phyloP scores from a whole-genome alignment of 2,113 vertebrate genomes.

The Camelus dromedarius region DNA sequence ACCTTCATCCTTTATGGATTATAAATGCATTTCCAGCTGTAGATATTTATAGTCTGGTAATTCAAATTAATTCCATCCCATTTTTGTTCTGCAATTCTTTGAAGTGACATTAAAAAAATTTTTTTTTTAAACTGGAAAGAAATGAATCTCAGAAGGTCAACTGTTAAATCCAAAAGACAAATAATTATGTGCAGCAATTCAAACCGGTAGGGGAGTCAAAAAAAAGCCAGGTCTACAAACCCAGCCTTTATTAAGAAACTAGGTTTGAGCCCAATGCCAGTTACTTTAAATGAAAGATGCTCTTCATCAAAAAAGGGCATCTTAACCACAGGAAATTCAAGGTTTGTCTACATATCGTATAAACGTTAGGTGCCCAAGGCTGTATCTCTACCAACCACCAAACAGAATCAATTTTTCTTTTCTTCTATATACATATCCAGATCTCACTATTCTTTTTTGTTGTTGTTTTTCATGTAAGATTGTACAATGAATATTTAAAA shows the following conservation, averaged over 20 bases:
- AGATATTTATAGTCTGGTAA: background rate
- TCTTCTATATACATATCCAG: conserved; percentile 62
- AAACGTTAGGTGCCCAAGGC: conserved; percentile 41
- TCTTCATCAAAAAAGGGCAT: conserved; percentile 34
- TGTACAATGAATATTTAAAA: conserved; percentile 57
- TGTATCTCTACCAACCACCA: conserved; percentile 64
- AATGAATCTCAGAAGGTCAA: conserved; percentile 27
- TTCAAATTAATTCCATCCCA: conserved; percentile 30
- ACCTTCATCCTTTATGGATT: background rate
- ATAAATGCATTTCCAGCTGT: background rate
- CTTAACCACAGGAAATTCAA: conserved; percentile 59
- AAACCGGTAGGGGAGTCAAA: background rate
- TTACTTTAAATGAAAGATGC: conserved; percentile 59
- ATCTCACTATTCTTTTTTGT: background rate
- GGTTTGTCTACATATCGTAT: conserved; percentile 36
- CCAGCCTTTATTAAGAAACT: conserved; percentile 8
- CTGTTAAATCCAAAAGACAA: conserved; percentile 81
- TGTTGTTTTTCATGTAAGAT: conserved; percentile 34
- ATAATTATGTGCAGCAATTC: conserved; percentile 30
- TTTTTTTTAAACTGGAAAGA: conserved; percentile 50
- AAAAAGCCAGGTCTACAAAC: conserved; percentile 39
- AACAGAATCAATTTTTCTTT: conserved; percentile 72
- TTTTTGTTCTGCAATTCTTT: conserved; percentile 55
- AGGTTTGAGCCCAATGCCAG: conserved; percentile 21
- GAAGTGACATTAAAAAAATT: conserved; percentile 3